Conservation (phyloP, 1,140 invertebrate genomes). For the Meloidogyne hapla region DNA sequence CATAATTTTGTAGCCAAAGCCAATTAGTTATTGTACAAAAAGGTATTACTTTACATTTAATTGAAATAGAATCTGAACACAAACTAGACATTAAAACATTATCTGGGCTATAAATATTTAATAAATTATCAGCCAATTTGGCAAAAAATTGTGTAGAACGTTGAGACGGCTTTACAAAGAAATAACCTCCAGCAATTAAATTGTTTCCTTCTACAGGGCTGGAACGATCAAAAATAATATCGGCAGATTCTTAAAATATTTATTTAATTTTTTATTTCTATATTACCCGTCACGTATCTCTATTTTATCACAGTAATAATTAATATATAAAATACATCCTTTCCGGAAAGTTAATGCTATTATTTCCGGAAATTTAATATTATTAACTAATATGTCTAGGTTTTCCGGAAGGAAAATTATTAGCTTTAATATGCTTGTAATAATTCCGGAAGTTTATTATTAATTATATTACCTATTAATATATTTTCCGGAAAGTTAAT, state of each 20-base stretch:
- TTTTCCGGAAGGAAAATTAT: too few relatives aligned
- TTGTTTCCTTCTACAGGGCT: constrained; percentile 23
- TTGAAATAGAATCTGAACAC: background rate
- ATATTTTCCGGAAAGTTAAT: too few relatives aligned
- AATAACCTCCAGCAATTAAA: constrained; percentile 53
- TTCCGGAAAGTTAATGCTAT: background rate
- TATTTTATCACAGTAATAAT: too few relatives aligned
- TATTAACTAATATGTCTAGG: background rate
- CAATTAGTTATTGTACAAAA: constrained; percentile 59
- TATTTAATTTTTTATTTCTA: background rate
- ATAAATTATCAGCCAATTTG: constrained; percentile 32
- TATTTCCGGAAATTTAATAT: constrained; percentile 9
- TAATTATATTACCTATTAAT: too few relatives aligned
- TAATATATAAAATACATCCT: too few relatives aligned
- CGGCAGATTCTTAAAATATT: constrained; percentile 21
- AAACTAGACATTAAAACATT: constrained; percentile 21
- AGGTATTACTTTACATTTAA: background rate
- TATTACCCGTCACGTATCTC: too few relatives aligned
- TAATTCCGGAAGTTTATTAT: too few relatives aligned
- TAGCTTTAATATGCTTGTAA: too few relatives aligned
- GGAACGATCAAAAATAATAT: constrained; percentile 49
- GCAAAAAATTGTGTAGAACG: constrained; percentile 31
- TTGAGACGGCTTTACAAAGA: constrained; percentile 32
- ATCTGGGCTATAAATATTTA: constrained; percentile 36
- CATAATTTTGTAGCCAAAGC: constrained; percentile 57